Evolutionary conservation across 2,888 invertebrate genomes (phyloP).

Genomic region (Acrocyrtus sp.): DNA sequence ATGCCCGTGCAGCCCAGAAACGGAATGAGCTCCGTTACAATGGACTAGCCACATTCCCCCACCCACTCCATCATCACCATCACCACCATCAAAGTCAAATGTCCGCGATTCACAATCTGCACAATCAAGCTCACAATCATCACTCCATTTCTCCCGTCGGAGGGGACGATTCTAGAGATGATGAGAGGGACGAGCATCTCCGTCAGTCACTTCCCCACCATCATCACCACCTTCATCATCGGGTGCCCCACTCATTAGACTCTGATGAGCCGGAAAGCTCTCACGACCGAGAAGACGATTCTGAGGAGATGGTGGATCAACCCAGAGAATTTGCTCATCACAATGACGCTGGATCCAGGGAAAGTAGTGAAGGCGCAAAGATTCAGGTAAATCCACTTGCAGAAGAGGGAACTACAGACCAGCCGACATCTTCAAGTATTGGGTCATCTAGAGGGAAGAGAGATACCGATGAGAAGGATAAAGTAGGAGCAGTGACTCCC

Average conservation of each 20-base stretch:
- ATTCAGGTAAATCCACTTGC: too few species aligned
- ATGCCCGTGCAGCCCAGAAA: conserved; percentile 95
- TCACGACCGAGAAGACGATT: conserved; percentile 35
- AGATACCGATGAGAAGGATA: conserved; percentile 18
- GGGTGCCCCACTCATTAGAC: conserved; percentile 32
- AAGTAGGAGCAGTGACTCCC: conserved; percentile 32
- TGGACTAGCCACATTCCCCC: conserved; percentile 63
- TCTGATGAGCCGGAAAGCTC: conserved; percentile 41
- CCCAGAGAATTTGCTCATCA: conserved; percentile 26
- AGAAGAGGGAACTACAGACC: too few species aligned
- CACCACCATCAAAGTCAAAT: conserved; percentile 29
- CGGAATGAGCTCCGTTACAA: conserved; percentile 77
- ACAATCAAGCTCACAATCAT: conserved; percentile 41
- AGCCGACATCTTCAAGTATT: too few species aligned
- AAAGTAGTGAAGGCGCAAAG: conserved; percentile 19
- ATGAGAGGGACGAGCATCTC: conserved; percentile 8
- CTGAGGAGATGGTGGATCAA: conserved; percentile 24
- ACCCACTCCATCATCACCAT: conserved; percentile 66
- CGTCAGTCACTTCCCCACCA: conserved; percentile 13
- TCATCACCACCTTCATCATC: conserved; percentile 44
- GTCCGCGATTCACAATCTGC: conserved; percentile 29
- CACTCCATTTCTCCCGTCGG: conserved; percentile 17
- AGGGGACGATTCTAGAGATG: conserved; percentile 26
- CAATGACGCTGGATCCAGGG: conserved; percentile 13
- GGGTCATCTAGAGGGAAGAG: conserved; percentile 7